Conservation (phyloP, 2,113 vertebrate genomes). For the Argyrosomus japonicus region DNA sequence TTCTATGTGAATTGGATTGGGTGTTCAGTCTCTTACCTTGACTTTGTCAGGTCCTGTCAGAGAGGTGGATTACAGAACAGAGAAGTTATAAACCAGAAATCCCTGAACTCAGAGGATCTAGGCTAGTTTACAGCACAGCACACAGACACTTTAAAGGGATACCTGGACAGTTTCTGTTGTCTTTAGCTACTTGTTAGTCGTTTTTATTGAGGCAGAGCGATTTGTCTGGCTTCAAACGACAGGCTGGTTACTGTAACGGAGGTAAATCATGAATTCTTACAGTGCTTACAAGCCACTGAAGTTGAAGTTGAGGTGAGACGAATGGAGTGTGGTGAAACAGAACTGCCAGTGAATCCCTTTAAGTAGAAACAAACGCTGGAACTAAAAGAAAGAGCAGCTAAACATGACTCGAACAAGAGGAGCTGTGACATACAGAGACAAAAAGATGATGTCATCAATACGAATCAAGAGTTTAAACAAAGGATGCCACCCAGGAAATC, state of each 20-base stretch:
- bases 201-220: not conserved
- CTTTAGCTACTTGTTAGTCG: not conserved
- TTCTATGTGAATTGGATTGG: slow-evolving; percentile 19
- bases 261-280: not conserved
- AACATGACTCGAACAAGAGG: slow-evolving; percentile 1
- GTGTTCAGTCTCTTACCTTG: slow-evolving; percentile 81
- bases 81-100: slow-evolving; percentile 54
- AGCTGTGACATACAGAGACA: slow-evolving; percentile 27
- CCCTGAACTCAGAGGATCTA: slow-evolving; percentile 12
- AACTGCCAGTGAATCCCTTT: slow-evolving; percentile 27
- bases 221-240: not conserved
- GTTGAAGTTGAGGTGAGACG: not conserved
- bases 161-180: slow-evolving; percentile 22
- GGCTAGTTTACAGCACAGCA: slow-evolving; percentile 38
- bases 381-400: not conserved
- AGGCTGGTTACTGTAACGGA: not conserved
- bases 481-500: not conserved
- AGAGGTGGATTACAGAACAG: slow-evolving; percentile 71
- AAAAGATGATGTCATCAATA: not conserved
- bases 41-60: slow-evolving; percentile 81
- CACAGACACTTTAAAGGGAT: slow-evolving; percentile 25
- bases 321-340: slow-evolving; percentile 12
- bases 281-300: not conserved
- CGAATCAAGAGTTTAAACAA: not conserved
- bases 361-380: slow-evolving; percentile 3